Evolutionary conservation across 1,140 invertebrate species (phyloP).

Genomic region (Drosophila rufa): DNA sequence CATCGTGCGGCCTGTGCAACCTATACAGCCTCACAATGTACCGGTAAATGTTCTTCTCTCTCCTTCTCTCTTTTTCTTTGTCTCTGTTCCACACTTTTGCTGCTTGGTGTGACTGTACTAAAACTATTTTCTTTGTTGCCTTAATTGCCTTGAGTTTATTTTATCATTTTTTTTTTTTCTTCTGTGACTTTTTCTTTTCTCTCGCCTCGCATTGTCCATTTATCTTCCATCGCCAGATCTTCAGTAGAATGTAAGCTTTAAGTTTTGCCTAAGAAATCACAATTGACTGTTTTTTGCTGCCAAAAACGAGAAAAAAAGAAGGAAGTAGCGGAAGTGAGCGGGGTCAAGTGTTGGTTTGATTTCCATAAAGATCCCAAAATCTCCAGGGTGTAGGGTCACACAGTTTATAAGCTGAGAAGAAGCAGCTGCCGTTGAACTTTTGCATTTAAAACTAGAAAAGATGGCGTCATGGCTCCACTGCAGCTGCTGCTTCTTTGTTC

Average conservation of each 20-base stretch:
- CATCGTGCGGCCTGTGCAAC: constrained; percentile 80
- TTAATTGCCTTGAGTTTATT: constrained; percentile 14
- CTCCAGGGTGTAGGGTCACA: constrained; percentile 4
- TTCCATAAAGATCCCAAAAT: constrained; percentile 17
- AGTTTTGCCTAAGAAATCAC: constrained; percentile 37
- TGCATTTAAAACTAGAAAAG: constrained; percentile 9
- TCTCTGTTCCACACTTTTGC: constrained; percentile 27
- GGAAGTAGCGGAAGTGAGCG: too few species aligned
- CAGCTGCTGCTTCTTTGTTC: constrained; percentile 9
- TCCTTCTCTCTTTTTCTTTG: constrained; percentile 25
- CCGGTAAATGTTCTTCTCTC: constrained; percentile 71
- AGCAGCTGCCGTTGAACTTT: constrained; percentile 22
- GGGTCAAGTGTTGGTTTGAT: constrained; percentile 37
- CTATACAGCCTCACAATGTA: constrained; percentile 80
- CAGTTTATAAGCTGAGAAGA: constrained; percentile 10
- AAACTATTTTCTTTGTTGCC: constrained; percentile 20
- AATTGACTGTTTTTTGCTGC: constrained; percentile 50
- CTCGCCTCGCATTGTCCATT: constrained; percentile 42
- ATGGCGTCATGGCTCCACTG: constrained; percentile 34
- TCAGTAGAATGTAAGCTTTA: constrained; percentile 45
- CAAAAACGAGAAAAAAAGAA: constrained; percentile 5
- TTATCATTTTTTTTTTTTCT: constrained; percentile 4
- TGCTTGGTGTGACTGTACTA: constrained; percentile 40
- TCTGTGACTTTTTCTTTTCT: constrained; percentile 29
- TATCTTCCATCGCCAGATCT: constrained; percentile 32